Evolutionary conservation across 2,888 invertebrate genomes (phyloP), one percentile per base, ranked within the genome.

Genomic region (Syritta pipiens): DNA sequence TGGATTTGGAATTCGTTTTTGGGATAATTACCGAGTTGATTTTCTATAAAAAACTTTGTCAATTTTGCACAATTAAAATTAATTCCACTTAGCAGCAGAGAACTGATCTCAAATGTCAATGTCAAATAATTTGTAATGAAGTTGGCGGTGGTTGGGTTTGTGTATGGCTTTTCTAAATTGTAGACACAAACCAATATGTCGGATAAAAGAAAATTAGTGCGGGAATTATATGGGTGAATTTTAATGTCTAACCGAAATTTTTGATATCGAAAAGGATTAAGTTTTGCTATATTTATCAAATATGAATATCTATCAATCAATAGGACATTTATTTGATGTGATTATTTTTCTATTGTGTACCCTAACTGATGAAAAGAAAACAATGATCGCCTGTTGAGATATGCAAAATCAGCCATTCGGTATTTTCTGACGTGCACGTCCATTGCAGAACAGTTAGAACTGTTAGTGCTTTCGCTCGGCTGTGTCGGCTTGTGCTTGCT

Each of bases 61-160:
- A 65, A 46, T 74, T 79, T 62, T 24, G 49, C 49, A 62, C 57
- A 68, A 55, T 62, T 49, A 67, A 57, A 60, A 67, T 57, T 20
- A 74, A 62, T 68, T 62, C 46, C 55, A 60, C 24, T 67, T 17
- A 51, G 17, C 22, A 68, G 74, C 49, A 68, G 26, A 53, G 26
- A 48, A 60, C 40, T 60, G 65, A 67, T 62, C 74, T 53, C 55
- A 68, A 71, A 79, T 68, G 79, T 79, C 79, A 79, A 79, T 74
- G 74, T 74, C 79, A 79, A 62, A 74, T 62, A 62, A 68, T 62
- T 60, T 26, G 19, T 37, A n/a, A 55, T 74, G 74, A 79, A 79
- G 67, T 74, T 72, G 46, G 32, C 1, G 7, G 32, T 3, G 24
- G 12, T 71, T 60, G 7, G 14, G 5, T 7, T 0, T 20, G 19